Evolutionary conservation across 2,888 invertebrate species (phyloP), one percentile per base, ranked within the genome.

Genomic region (Melikaiella ostensackeni): DNA sequence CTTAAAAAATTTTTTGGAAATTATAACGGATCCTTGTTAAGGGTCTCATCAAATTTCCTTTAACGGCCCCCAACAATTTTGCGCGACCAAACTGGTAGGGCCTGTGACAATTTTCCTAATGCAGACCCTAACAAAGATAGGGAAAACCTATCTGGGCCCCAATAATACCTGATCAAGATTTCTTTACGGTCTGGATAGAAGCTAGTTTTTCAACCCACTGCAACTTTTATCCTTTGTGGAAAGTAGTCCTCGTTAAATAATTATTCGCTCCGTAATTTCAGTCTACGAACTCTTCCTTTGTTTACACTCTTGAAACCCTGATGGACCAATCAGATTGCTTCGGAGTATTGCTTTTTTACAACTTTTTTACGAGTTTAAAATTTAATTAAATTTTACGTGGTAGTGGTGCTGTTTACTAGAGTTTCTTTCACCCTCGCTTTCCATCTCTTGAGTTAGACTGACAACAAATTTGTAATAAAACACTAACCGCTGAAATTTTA

Each of bases 361-460:
- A 50, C 30, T 66, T 70, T 66, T 50, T 50, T 70, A n/a, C n/a
- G 50, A 50, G 70, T 50, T 70, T 50, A 7, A 70, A 70, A 50
- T 70, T 70, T 70, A 70, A 70, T 70, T 70, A 70, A 70, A 70
- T 70, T 70, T 46, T 13, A 50, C 70, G 50, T 55, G n/a, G 33
- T 55, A 50, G 70, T 30, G 30, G 70, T 46, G 5, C 59, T 27
- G 50, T 70, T 66, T 46, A 50, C 50, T 70, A 33, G 24, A 70
- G 46, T 70, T 30, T n/a, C 50, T 50, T 70, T 33, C n/a, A 33
- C 9, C 50, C 50, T 46, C 19, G 46, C 50, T 70, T 27, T n/a
- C 21, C 1, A 46, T 19, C 30, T 19, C 46, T 11, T 2, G 16
- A 13, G 5, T 70, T 70, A 27, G 50, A 50, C 50, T 13, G 30